phyloP scores from a whole-genome alignment of 1,140 invertebrate genomes.

The Heliothis subflexa region DNA sequence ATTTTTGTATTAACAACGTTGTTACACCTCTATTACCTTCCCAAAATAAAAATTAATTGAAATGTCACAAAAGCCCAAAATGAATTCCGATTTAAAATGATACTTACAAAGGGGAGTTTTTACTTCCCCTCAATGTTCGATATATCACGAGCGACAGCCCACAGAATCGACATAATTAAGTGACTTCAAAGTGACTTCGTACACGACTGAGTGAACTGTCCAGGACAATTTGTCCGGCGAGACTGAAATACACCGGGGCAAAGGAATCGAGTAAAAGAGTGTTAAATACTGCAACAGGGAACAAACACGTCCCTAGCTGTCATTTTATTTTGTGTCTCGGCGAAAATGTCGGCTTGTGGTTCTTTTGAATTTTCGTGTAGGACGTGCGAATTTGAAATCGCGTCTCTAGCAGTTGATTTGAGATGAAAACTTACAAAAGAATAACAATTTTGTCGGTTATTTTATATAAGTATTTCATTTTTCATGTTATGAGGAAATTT shows the following conservation, averaged over 20 bases:
- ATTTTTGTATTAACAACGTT: background rate
- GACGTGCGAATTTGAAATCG: constrained; percentile 30
- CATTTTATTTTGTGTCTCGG: constrained; percentile 44
- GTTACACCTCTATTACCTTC: background rate
- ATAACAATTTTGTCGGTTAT: background rate
- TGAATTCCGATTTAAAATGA: constrained; percentile 12
- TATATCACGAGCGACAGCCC: constrained; percentile 55
- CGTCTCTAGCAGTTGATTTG: background rate
- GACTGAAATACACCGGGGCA: constrained; percentile 51
- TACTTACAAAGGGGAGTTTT: constrained; percentile 22
- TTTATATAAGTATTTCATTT: too few relatives aligned
- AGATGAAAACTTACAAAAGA: background rate
- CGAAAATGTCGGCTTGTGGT: constrained; percentile 30
- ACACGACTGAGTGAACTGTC: constrained; percentile 55
- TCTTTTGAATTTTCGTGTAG: constrained; percentile 32
- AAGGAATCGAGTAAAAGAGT: constrained; percentile 35
- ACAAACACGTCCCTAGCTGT: constrained; percentile 38
- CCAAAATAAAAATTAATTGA: constrained; percentile 11
- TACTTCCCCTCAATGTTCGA: constrained; percentile 46
- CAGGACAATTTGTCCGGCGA: constrained; percentile 56
- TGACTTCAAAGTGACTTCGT: constrained; percentile 56
- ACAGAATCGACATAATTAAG: constrained; percentile 59
- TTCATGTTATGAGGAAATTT: too few relatives aligned
- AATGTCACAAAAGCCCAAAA: constrained; percentile 6
- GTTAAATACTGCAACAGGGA: constrained; percentile 44